Percentiles rank a stretch among this genome's conserved stretches.
Conservation (phyloP, 2,113 vertebrate genomes). For the Leucopsar rothschildi region DNA sequence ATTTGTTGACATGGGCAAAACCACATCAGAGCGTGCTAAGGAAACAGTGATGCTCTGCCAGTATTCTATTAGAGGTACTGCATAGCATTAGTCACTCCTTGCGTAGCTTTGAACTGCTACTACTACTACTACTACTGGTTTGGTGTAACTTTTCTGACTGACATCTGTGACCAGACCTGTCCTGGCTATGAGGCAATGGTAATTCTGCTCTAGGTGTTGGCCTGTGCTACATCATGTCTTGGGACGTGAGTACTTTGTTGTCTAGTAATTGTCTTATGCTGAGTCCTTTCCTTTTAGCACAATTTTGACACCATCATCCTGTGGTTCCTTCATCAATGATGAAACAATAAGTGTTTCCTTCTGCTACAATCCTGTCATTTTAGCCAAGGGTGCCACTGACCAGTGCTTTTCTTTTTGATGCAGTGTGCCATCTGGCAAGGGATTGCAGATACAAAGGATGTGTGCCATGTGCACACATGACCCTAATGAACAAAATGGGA, state of each 20-base stretch:
- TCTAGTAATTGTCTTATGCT: background rate
- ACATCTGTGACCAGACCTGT: background rate
- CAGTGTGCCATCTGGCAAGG: background rate
- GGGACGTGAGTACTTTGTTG: background rate
- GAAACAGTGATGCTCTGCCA: background rate
- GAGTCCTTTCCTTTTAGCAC: background rate
- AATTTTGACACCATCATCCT: background rate
- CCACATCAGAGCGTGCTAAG: background rate
- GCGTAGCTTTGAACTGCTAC: background rate
- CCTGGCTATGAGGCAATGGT: background rate
- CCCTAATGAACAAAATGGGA: background rate
- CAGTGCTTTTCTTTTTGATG: background rate
- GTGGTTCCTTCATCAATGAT: background rate
- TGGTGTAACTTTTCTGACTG: background rate
- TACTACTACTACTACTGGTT: background rate
- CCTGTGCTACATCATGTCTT: background rate
- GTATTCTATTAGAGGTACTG: background rate
- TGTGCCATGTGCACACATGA: background rate
- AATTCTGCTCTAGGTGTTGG: background rate
- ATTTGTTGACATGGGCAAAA: background rate
- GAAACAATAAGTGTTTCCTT: background rate
- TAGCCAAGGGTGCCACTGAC: background rate
- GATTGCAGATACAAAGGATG: background rate
- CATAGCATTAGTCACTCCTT: background rate
- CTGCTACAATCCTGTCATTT: background rate